Base-by-base conservation (phyloP, 2,113 vertebrate species). In the Boulengeromyrus knoepffleri region DNA sequence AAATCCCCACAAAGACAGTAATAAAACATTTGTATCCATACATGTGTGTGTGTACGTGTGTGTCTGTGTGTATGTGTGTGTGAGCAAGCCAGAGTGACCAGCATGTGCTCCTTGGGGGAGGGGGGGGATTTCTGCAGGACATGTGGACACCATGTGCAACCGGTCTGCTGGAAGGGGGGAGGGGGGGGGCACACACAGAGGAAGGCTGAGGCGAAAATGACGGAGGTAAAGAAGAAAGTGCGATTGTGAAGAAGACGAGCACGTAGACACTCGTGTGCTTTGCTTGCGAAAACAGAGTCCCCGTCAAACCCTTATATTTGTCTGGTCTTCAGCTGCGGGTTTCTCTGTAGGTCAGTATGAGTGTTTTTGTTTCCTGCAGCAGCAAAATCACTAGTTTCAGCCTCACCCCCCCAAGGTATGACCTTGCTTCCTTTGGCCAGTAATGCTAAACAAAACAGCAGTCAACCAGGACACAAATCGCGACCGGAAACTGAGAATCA, bases 121-220 rank as follows among this genome's bases (percentile, higher is more conserved):
- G 31, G 27, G 53, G 39, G 15, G 88, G 31, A 3, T 21, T 90
- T 92, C 66, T 53, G 70, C 90, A 92, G 92, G 92, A 92, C 93
- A 94, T 92, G 91, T 93, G 92, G 91, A 62, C 89, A 89, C 92
- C 92, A 94, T 92, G 94, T 93, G 93, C 91, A 90, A 39, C 90
- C 88, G 88, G 83, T 85, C 89, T 74, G 88, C 85, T 46, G 39
- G 24, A 19, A 5, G 49, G 36, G 19, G 49, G 90, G 70, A 36
- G 24, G 58, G 15, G 53, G 53, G 88, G 70, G 88, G 8, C 5
- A n/a, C 19, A 19, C 3, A 19, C 31, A 45, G 17, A 85, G 66
- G 92, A 91, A 83, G 92, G 92, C 5, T 36, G 89, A 85, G 91
- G 91, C 5, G 77, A 83, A 56, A 27, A n/a, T 47, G 89, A 27